These are phyloP conservation scores for Caprella mutica DNA, from an alignment of 2,888 invertebrate genomes.

Conservation along the genomic window DNA sequence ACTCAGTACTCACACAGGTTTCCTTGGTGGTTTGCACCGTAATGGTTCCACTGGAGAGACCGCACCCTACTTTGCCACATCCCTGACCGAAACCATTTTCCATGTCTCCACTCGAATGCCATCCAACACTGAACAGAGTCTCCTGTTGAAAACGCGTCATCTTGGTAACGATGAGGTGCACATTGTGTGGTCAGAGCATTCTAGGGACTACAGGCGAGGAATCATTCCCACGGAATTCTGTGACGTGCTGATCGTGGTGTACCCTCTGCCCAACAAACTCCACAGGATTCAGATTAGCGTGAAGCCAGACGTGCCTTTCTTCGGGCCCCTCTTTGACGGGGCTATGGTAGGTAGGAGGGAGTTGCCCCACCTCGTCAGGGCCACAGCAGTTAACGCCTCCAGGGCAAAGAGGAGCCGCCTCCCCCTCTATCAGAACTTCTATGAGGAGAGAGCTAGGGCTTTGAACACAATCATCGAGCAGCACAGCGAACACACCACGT, in stretches of 20 bases:
- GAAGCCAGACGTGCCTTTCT: slow-evolving; percentile 80
- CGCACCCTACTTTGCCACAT: slow-evolving; percentile 88
- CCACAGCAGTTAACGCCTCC: slow-evolving; percentile 84
- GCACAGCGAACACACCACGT: slow-evolving; percentile 76
- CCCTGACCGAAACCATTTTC: slow-evolving; percentile 86
- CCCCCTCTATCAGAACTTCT: slow-evolving; percentile 83
- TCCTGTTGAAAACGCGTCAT: slow-evolving; percentile 79
- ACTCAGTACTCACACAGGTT: slow-evolving; percentile 86
- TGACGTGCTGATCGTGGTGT: slow-evolving; percentile 92
- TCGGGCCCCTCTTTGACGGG: slow-evolving; percentile 92
- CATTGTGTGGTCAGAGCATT: slow-evolving; percentile 98
- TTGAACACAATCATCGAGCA: slow-evolving; percentile 71
- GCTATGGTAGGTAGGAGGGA: slow-evolving; percentile 60
- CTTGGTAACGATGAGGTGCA: slow-evolving; percentile 97
- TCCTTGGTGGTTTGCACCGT: slow-evolving; percentile 83
- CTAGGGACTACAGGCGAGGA: slow-evolving; percentile 84
- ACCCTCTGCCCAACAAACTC: slow-evolving; percentile 71
- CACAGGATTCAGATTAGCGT: slow-evolving; percentile 78
- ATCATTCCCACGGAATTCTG: slow-evolving; percentile 99
- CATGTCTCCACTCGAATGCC: slow-evolving; percentile 98
- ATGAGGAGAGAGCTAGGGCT: slow-evolving; percentile 74
- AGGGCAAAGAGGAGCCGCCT: slow-evolving; percentile 78
- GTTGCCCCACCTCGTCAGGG: slow-evolving; percentile 72
- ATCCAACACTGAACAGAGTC: slow-evolving; percentile 71
- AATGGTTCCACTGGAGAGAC: slow-evolving; percentile 81